Conservation (phyloP, 2,888 invertebrate genomes). For the Malachius bipustulatus region DNA sequence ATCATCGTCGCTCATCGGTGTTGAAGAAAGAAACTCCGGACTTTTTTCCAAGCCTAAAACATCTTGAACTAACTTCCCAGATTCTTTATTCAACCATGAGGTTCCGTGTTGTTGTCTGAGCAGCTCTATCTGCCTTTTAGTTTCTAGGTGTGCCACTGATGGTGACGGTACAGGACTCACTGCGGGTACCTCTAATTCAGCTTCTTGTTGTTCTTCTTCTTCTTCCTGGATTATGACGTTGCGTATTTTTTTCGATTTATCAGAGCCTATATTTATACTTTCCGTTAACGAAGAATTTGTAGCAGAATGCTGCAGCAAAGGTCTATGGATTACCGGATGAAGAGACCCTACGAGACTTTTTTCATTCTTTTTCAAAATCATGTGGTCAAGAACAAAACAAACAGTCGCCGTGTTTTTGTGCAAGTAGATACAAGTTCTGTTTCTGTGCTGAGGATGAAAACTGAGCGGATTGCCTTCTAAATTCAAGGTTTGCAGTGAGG, state of each 20-base stretch:
- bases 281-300: conserved; percentile 10
- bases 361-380: conserved; percentile 42
- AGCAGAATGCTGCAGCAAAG: conserved; percentile 10
- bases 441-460: conserved; percentile 48
- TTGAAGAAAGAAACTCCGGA: conserved; percentile 17
- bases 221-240: conserved; percentile 38
- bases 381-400: conserved; percentile 45
- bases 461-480: conserved; percentile 51
- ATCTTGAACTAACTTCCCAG: conserved; percentile 39
- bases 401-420: conserved; percentile 41
- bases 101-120: conserved; percentile 46
- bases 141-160: conserved; percentile 42
- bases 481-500: conserved; percentile 42
- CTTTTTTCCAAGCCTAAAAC: conserved; percentile 41
- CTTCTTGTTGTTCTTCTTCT: no score
- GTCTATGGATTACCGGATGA: conserved; percentile 23
- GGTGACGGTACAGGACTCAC: conserved; percentile 24
- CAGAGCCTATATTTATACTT: conserved; percentile 12
- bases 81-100: conserved; percentile 43
- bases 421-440: conserved; percentile 42
- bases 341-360: conserved; percentile 38
- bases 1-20: conserved; percentile 12
- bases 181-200: conserved; percentile 30
- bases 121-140: conserved; percentile 46
- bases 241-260: conserved; percentile 30